Evolutionary conservation across 2,797 vertebrate genomes (phyloP).

Genomic region (Enteromius anoplus): DNA sequence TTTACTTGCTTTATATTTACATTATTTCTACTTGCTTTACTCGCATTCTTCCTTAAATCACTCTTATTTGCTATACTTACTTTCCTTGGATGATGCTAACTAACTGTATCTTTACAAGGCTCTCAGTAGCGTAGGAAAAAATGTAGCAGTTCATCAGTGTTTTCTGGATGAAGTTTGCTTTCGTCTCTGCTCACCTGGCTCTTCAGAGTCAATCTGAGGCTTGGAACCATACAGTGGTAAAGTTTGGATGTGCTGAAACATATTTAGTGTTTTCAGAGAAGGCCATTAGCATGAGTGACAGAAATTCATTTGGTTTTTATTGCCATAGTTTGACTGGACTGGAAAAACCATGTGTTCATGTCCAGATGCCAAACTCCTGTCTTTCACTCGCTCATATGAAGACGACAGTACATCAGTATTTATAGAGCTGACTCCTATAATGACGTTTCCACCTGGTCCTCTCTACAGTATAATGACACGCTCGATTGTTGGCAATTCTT

Average conservation of each 20-base stretch:
- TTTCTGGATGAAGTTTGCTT: background rate
- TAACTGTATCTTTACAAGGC: background rate
- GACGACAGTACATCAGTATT: slow-evolving; percentile 24
- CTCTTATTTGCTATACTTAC: background rate
- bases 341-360: slow-evolving; percentile 30
- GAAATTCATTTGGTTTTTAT: slow-evolving; percentile 29
- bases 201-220: background rate
- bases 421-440: slow-evolving; percentile 47
- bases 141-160: background rate
- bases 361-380: slow-evolving; percentile 11
- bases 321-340: background rate
- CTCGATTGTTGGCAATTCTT: background rate
- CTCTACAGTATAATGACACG: background rate
- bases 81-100: background rate
- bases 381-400: slow-evolving; percentile 16
- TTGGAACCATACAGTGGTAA: background rate
- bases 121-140: background rate
- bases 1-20: background rate
- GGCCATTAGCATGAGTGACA: background rate
- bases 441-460: slow-evolving; percentile 50
- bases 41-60: slow-evolving; percentile 7
- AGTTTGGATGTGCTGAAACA: background rate
- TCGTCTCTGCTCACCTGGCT: background rate
- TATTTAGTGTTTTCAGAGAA: background rate
- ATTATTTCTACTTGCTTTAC: background rate